Evolutionary conservation across 2,797 vertebrate species (phyloP).

Genomic region (Falco cherrug): DNA sequence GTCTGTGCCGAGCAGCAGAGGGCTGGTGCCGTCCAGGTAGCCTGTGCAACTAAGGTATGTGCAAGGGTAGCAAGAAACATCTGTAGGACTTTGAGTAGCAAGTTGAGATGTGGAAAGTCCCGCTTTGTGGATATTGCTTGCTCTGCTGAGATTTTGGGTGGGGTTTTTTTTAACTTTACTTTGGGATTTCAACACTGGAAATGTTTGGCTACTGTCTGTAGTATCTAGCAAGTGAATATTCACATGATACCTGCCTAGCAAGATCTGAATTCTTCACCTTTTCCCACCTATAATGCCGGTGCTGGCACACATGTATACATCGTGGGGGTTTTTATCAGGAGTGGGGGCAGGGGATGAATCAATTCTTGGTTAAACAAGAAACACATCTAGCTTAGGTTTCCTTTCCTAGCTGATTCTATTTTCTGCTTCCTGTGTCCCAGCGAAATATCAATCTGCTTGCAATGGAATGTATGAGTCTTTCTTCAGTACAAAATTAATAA

Average conservation of each 20-base stretch:
- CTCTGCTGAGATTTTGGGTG: not conserved
- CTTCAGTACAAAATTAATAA: conserved; percentile 17
- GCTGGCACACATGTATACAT: not conserved
- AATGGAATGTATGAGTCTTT: not conserved
- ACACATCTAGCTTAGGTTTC: not conserved
- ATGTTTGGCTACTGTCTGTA: not conserved
- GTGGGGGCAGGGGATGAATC: not conserved
- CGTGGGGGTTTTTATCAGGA: fast-evolving
- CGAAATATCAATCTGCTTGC: conserved; percentile 17
- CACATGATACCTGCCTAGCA: not conserved
- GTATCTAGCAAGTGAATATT: not conserved
- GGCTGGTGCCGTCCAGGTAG: not conserved
- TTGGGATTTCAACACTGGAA: not conserved
- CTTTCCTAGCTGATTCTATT: not conserved
- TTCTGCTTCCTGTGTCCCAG: not conserved
- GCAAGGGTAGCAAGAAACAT: not conserved
- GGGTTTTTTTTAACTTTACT: not conserved
- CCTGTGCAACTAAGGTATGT: not conserved
- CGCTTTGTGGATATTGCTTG: not conserved
- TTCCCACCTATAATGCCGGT: not conserved
- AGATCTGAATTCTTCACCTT: not conserved
- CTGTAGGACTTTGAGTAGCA: not conserved
- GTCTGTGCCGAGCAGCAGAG: not conserved
- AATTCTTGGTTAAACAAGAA: not conserved
- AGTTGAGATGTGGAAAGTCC: not conserved